phyloP scores from a whole-genome alignment of 2,888 invertebrate genomes.

The Tetheella fluctuosa region DNA sequence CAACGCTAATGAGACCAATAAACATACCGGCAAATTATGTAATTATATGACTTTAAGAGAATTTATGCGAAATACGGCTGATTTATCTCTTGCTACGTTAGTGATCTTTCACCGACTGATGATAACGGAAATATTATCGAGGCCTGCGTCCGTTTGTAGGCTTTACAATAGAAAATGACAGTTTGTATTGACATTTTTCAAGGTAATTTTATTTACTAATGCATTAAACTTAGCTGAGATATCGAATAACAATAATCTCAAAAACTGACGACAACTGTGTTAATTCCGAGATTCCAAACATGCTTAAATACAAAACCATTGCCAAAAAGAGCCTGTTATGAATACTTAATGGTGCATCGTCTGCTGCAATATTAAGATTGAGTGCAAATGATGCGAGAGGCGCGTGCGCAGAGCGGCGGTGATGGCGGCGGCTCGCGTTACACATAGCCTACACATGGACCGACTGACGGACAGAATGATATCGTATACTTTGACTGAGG shows the following conservation, averaged over 20 bases:
- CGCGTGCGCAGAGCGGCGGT: slow-evolving; percentile 62
- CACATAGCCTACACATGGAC: slow-evolving; percentile 42
- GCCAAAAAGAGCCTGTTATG: slow-evolving; percentile 65
- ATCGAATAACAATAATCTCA: slow-evolving; percentile 11
- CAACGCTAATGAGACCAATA: slow-evolving; percentile 69
- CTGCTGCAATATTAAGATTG: slow-evolving; percentile 78
- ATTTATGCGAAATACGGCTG: slow-evolving; percentile 44
- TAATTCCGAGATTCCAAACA: slow-evolving; percentile 45
- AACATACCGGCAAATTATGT: slow-evolving; percentile 63
- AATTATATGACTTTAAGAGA: slow-evolving; percentile 57
- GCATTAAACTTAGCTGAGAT: too few relatives aligned
- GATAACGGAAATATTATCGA: slow-evolving; percentile 27
- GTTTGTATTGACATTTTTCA: not conserved
- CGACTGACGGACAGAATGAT: slow-evolving; percentile 41
- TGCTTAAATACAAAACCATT: slow-evolving; percentile 49
- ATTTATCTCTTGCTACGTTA: slow-evolving; percentile 44
- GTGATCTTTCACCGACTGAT: slow-evolving; percentile 35
- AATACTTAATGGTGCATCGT: slow-evolving; percentile 76
- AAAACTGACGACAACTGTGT: slow-evolving; percentile 34
- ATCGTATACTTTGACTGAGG: slow-evolving; percentile 45
- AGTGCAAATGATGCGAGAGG: slow-evolving; percentile 75
- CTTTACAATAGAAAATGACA: slow-evolving; percentile 9
- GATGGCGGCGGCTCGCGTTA: slow-evolving; percentile 58
- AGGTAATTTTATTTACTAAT: not conserved
- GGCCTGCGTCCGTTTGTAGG: slow-evolving; percentile 5